Evolutionary conservation across 2,888 invertebrate genomes (phyloP).

Genomic region (Nebria brevicollis): DNA sequence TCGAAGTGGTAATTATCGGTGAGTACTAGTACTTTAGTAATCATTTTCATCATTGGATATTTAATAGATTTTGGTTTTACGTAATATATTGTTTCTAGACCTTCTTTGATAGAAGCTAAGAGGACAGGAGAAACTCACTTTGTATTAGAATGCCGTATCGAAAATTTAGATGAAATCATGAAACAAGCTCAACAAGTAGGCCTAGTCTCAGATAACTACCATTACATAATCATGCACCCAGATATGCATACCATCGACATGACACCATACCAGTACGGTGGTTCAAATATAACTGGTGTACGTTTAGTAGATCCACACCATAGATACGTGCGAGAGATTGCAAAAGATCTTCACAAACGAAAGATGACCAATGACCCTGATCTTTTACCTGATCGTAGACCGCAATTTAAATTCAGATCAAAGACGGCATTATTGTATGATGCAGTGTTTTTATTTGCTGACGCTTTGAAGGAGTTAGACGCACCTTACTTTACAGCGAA

Average conservation of each 20-base stretch:
- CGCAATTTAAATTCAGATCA: constrained; percentile 64
- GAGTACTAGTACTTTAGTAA: constrained; percentile 50
- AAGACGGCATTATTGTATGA: constrained; percentile 87
- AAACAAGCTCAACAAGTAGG: constrained; percentile 87
- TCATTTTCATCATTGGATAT: constrained; percentile 4
- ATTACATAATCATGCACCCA: constrained; percentile 81
- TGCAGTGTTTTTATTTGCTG: constrained; percentile 83
- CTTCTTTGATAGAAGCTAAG: constrained; percentile 77
- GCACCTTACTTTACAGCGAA: constrained; percentile 62
- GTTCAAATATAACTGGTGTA: constrained; percentile 84
- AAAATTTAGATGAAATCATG: constrained; percentile 69
- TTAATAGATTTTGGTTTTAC: not conserved
- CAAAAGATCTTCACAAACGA: constrained; percentile 56
- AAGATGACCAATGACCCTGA: constrained; percentile 24
- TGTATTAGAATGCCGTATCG: constrained; percentile 77
- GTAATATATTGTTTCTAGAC: constrained; percentile 62
- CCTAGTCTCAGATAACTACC: constrained; percentile 81
- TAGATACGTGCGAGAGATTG: constrained; percentile 65
- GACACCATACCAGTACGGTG: constrained; percentile 80
- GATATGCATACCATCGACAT: constrained; percentile 85
- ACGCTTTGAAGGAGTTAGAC: constrained; percentile 75
- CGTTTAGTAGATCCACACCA: constrained; percentile 71
- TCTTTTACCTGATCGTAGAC: constrained; percentile 34
- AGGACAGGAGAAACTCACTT: constrained; percentile 75
- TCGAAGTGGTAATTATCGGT: constrained; percentile 74